Percentiles rank a stretch among this genome's conserved stretches.
phyloP scores from a whole-genome alignment of 2,113 vertebrate species.

The Glaucomys volans region DNA sequence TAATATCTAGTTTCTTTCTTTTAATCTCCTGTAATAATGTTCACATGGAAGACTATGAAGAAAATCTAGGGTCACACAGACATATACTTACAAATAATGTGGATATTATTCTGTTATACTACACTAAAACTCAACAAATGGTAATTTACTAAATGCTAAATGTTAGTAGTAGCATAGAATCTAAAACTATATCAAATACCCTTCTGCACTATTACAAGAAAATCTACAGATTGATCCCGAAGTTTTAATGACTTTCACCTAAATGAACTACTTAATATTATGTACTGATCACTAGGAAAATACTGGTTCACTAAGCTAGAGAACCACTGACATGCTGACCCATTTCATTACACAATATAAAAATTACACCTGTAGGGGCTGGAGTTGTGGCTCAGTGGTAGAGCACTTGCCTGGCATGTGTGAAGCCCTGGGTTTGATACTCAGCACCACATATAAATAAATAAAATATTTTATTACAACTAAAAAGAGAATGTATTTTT shows the following conservation, averaged over 20 bases:
- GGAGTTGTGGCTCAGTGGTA: too few relatives aligned
- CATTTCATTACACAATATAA: neutral
- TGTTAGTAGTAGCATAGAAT: neutral
- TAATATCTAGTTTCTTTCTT: neutral
- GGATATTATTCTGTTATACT: neutral
- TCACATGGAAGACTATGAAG: neutral
- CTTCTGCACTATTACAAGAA: neutral
- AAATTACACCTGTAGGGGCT: neutral
- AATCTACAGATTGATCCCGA: neutral
- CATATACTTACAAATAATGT: neutral
- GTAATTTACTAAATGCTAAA: neutral
- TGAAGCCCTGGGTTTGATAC: too few relatives aligned
- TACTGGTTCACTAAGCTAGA: neutral
- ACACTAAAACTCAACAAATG: slow-evolving; percentile 15
- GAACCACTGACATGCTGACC: neutral
- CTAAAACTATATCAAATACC: neutral
- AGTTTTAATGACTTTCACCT: neutral
- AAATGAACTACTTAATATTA: neutral
- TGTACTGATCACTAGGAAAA: neutral
- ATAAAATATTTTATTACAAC: too few relatives aligned
- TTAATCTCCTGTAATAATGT: neutral
- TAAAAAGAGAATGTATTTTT: too few relatives aligned
- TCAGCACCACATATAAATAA: too few relatives aligned
- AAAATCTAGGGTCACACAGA: slow-evolving; percentile 8
- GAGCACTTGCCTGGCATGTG: too few relatives aligned